phyloP scores from a whole-genome alignment of 2,888 invertebrate species.

The Apotomis turbidana region DNA sequence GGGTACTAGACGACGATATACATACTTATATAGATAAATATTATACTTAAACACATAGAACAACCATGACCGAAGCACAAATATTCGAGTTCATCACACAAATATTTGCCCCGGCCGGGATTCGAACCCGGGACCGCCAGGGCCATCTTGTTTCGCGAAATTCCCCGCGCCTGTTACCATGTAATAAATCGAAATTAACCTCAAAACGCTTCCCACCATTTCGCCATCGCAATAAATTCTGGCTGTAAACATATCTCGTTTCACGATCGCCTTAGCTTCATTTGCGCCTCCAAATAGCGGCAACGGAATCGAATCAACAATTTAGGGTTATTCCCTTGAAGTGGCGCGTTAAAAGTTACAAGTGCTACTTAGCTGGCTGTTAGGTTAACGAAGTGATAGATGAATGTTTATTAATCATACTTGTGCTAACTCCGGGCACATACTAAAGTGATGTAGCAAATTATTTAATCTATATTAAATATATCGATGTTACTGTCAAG shows the following conservation, averaged over 20 bases:
- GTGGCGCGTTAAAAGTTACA: conserved; percentile 36
- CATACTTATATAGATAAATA: too few relatives aligned
- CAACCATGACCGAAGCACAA: too few relatives aligned
- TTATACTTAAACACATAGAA: too few relatives aligned
- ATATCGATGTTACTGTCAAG: too few relatives aligned
- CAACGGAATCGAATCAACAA: conserved; percentile 33
- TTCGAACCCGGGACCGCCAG: too few relatives aligned
- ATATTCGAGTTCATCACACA: too few relatives aligned
- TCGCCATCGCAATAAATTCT: conserved; percentile 30
- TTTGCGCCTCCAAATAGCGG: conserved; percentile 30
- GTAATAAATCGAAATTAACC: background rate
- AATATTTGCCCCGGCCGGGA: too few relatives aligned
- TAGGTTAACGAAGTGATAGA: conserved; percentile 18
- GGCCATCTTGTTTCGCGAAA: too few relatives aligned
- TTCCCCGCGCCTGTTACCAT: background rate
- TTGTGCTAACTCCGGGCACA: too few relatives aligned
- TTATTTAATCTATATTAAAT: too few relatives aligned
- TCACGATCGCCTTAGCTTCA: conserved; percentile 30
- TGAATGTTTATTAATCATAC: conserved; percentile 10
- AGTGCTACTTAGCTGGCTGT: conserved; percentile 26
- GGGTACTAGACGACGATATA: too few relatives aligned
- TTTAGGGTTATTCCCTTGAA: conserved; percentile 40
- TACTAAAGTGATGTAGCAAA: too few relatives aligned
- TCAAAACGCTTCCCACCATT: conserved; percentile 17
- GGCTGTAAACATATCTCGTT: conserved; percentile 29